Evolutionary conservation across 2,113 vertebrate species (phyloP), one percentile per base, ranked within the genome.

Genomic region (Syngnathus scovelli): DNA sequence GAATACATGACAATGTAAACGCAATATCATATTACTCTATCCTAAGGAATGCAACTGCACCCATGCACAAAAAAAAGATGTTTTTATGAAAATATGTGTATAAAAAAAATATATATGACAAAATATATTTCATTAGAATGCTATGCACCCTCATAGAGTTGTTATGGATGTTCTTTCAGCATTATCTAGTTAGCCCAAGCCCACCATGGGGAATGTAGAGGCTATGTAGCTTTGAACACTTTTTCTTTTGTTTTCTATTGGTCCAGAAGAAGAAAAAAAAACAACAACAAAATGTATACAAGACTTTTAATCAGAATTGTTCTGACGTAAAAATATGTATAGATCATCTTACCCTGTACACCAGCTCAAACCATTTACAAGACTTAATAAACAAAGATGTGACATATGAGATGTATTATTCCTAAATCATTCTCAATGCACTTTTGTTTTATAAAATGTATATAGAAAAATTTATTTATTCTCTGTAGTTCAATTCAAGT

Each of bases 11-110:
- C 89, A 83, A 89, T 90, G 89, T 92, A 89, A 90, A 92, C 84
- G 90, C 92, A 92, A 92, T 92, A 92, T 91, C 89, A 89, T 92
- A 91, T 90, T 91, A 91, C 83, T 90, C 86, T 92, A 86, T 91
- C 89, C 86, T 91, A 92, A 92, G 90, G 92, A 93, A 93, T 92
- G 92, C 92, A 92, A 91, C 89, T 90, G 89, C 90, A 69, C 90
- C 91, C 91, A 92, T 93, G 92, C 92, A 92, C 91, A 92, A 87
- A 88, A 91, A 89, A 91, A 85, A 87, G 4, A 88, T 88, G 86
- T 92, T 93, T 92, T 91, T 91, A 91, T 88, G 87, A 88, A 90
- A 90, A 90, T 91, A 85, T 90, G 86, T 92, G 87, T 92, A 92
- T 85, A 92, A 90, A 91, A 90, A 90, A 91, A 91, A 91, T 90